Base-by-base conservation (phyloP, 2,797 vertebrate species). In the Coluber constrictor region DNA sequence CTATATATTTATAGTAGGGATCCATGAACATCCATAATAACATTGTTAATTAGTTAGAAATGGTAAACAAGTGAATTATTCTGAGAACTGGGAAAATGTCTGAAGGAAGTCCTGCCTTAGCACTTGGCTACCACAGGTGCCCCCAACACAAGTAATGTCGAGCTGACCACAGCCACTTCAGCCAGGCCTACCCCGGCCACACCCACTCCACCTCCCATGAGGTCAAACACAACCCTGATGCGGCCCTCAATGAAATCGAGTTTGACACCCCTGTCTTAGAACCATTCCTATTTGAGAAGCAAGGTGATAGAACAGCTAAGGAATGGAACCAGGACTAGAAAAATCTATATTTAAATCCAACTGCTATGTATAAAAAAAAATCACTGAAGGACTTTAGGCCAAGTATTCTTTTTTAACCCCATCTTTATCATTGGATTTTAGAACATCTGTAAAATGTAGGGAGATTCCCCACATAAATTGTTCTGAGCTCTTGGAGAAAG, bases 31-130 rank as follows among this genome's bases (percentile, higher is more conserved):
- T 3, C 16, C 16, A 61, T 29, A 70, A 15, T 1, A 16, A 12
- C 61, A 66, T 94, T 83, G 74, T 92, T 95, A 94, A 96, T 96
- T 95, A 96, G 95, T 87, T 47, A 95, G 95, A 95, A 93, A 93
- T 95, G 94, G 95, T 96, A 93, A 94, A 95, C 93, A 96, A 32
- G 51, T 96, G 96, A 10, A n/a, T 47, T 86, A 18, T 16, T 86
- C 51, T 70, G 47, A 55, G 29, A 55, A 66, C 23, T n/a, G 63
- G 20, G 20, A 8, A 55, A 55, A 32, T 23, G 25, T 59, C 57
- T 59, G 15, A 57, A 15, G 16, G 18, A 59, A 59, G 18, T 56
- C 13, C 55, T 56, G 18, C 5, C 57, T 59, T 59, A 59, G 57
- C 1, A 18, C 57, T 59, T 59, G 18, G 18, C 18, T 5, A 6